A percentile compares a stretch with the other conserved stretches of the same genome.
Evolutionary conservation across 2,113 vertebrate genomes (phyloP).

Genomic region (Myxocyprinus asiaticus): DNA sequence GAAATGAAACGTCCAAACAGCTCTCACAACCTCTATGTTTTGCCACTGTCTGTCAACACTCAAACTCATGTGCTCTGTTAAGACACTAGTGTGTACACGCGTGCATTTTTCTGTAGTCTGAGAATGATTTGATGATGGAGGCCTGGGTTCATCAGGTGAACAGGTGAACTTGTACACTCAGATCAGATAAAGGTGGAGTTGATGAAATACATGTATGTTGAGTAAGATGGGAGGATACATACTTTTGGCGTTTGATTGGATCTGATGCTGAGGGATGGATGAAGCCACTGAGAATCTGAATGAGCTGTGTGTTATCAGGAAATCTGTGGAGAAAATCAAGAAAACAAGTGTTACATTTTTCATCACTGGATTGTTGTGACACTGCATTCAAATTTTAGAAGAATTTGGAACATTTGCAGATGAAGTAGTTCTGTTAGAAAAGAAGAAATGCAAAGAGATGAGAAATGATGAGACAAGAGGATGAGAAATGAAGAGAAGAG

Average conservation of each 20-base stretch:
- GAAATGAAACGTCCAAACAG: too few species aligned
- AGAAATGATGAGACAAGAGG: too few species aligned
- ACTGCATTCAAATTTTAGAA: too few species aligned
- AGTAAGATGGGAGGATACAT: not conserved
- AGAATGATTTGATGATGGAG: not conserved
- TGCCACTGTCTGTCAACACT: not conserved
- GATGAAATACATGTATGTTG: not conserved
- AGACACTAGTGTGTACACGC: not conserved
- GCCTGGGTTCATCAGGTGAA: not conserved
- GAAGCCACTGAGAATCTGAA: slow-evolving; percentile 71
- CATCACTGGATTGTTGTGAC: too few species aligned
- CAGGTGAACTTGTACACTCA: not conserved
- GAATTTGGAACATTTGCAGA: too few species aligned
- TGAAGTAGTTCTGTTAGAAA: too few species aligned
- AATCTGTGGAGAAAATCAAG: slow-evolving; percentile 71
- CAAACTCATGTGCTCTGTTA: not conserved
- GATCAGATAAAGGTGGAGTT: not conserved
- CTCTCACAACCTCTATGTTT: too few species aligned
- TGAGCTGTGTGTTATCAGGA: slow-evolving; percentile 77
- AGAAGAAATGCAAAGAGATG: too few species aligned
- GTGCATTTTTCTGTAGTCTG: not conserved
- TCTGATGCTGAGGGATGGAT: slow-evolving; percentile 89
- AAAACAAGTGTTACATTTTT: not conserved
- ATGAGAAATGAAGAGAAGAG: too few species aligned
- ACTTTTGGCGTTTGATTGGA: slow-evolving; percentile 83